These are phyloP conservation scores for Lasioglossum baleicum DNA, from an alignment of 1,140 invertebrate genomes.

Conservation along the genomic window DNA sequence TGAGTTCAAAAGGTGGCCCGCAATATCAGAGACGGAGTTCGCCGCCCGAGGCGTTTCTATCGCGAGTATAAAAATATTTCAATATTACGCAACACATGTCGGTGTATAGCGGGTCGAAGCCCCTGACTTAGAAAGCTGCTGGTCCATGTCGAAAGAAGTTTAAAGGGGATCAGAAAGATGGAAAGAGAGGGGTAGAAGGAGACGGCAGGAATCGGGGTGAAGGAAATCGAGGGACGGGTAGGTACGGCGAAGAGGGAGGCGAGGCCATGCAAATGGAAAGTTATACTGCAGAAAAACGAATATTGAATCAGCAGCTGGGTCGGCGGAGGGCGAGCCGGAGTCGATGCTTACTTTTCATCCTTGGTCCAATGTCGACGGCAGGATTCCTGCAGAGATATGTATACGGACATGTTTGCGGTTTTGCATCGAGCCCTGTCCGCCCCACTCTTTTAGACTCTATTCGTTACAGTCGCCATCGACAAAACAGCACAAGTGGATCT, in stretches of 20 bases:
- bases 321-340: slow-evolving; percentile 48
- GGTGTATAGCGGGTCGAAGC: slow-evolving; percentile 58
- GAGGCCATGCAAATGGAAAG: slow-evolving; percentile 78
- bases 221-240: slow-evolving; percentile 40
- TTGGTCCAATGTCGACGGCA: slow-evolving; percentile 66
- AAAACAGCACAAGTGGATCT: slow-evolving; percentile 36
- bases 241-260: slow-evolving; percentile 41
- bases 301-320: slow-evolving; percentile 76
- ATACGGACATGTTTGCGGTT: slow-evolving; percentile 51
- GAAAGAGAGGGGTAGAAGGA: slow-evolving; percentile 19
- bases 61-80: slow-evolving; percentile 72
- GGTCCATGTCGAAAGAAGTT: slow-evolving; percentile 54
- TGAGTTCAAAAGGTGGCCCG: slow-evolving; percentile 61
- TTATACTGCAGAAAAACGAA: slow-evolving; percentile 78
- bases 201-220: not conserved
- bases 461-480: slow-evolving; percentile 36
- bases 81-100: slow-evolving; percentile 71
- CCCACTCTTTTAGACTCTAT: slow-evolving; percentile 31
- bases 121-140: slow-evolving; percentile 52
- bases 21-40: slow-evolving; percentile 43
- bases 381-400: slow-evolving; percentile 64
- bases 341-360: slow-evolving; percentile 75
- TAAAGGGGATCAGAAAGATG: slow-evolving; percentile 38
- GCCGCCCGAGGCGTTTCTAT: slow-evolving; percentile 44
- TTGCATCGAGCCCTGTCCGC: slow-evolving; percentile 17